Percentiles rank a stretch among this genome's conserved stretches.
Conservation (phyloP, 2,888 invertebrate genomes). For the Eretmocerus hayati region DNA sequence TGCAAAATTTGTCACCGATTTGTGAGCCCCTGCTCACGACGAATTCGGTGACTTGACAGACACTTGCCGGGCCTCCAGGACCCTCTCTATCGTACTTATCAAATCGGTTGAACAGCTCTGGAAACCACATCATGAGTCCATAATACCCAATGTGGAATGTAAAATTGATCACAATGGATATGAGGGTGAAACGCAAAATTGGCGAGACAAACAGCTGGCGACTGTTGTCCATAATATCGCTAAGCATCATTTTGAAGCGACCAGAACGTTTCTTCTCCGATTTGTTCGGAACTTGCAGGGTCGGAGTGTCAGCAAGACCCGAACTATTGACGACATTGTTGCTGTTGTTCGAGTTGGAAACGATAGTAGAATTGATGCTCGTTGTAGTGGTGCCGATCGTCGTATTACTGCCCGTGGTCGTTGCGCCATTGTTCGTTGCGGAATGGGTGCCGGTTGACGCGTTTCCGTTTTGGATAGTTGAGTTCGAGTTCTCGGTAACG, state of each 20-base stretch:
- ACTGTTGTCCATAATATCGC: slow-evolving; percentile 73
- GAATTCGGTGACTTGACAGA: slow-evolving; percentile 71
- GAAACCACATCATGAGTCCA: slow-evolving; percentile 96
- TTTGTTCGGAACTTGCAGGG: too few relatives aligned
- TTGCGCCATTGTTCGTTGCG: slow-evolving; percentile 24
- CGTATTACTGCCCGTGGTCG: slow-evolving; percentile 12
- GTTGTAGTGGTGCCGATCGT: neutral
- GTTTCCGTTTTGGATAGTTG: neutral
- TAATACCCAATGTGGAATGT: slow-evolving; percentile 93
- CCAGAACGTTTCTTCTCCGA: too few relatives aligned
- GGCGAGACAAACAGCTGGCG: slow-evolving; percentile 74
- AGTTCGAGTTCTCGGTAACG: slow-evolving; percentile 26
- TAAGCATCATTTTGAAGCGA: slow-evolving; percentile 65
- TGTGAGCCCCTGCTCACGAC: slow-evolving; percentile 64
- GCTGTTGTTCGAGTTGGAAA: neutral
- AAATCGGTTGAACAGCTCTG: slow-evolving; percentile 86
- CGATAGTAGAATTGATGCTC: neutral
- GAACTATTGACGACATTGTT: too few relatives aligned
- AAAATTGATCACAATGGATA: slow-evolving; percentile 84
- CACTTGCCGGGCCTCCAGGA: slow-evolving; percentile 51
- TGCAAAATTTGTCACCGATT: slow-evolving; percentile 54
- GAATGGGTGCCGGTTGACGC: neutral
- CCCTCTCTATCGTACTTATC: slow-evolving; percentile 69
- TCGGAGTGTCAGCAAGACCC: too few relatives aligned
- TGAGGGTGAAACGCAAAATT: slow-evolving; percentile 73